Evolutionary conservation across 2,797 vertebrate species (phyloP).

Genomic region (Brotogeris chrysoptera): DNA sequence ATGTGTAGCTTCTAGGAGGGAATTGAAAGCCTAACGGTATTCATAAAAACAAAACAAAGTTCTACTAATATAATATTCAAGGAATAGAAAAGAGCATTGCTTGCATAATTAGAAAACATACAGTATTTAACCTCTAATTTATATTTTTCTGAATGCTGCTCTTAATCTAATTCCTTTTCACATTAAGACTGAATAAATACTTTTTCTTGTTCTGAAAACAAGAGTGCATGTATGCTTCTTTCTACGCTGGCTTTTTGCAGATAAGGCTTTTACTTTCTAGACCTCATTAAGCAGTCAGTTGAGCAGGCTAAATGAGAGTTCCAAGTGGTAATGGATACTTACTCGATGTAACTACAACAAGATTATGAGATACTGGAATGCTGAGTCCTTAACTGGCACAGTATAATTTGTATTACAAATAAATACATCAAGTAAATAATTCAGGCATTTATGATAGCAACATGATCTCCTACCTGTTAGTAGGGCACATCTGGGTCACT

Average conservation of each 20-base stretch:
- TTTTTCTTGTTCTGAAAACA: not conserved
- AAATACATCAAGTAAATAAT: not conserved
- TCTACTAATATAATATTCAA: not conserved
- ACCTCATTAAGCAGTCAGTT: constrained; percentile 57
- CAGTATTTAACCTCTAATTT: not conserved
- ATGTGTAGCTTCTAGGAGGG: not conserved
- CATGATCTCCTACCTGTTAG: not conserved
- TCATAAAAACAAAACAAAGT: not conserved
- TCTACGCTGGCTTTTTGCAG: not conserved
- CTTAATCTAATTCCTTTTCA: not conserved
- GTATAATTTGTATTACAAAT: not conserved
- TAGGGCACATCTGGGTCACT: not conserved
- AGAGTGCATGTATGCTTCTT: not conserved
- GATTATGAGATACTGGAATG: constrained; percentile 35
- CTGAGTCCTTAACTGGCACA: not conserved
- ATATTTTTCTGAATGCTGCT: rapidly evolving
- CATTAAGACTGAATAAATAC: not conserved
- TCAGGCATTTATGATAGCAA: not conserved
- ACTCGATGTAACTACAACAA: constrained; percentile 40
- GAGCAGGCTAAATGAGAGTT: constrained; percentile 54
- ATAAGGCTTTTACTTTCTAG: constrained; percentile 20
- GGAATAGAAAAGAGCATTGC: not conserved
- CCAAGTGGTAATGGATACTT: constrained; percentile 51
- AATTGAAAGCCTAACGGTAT: not conserved
- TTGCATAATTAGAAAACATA: not conserved